phyloP scores from a whole-genome alignment of 2,113 vertebrate species.

The Cyrtonyx montezumae region DNA sequence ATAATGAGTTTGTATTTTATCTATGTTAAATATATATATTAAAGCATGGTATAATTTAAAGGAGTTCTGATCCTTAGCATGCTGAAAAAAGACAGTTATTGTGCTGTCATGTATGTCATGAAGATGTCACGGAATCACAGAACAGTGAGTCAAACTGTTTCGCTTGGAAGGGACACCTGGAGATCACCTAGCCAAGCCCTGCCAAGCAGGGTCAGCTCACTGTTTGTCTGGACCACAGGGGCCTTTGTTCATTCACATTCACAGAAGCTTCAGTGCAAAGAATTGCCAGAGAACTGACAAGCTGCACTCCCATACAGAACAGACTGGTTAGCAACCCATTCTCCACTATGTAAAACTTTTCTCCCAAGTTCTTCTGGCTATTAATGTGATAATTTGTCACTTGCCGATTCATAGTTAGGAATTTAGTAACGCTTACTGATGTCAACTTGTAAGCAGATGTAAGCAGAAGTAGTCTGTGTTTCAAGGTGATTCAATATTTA shows the following conservation, averaged over 20 bases:
- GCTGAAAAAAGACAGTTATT: not conserved
- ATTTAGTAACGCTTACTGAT: not conserved
- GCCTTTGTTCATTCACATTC: not conserved
- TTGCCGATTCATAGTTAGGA: not conserved
- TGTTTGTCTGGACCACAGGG: not conserved
- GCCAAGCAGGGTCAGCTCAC: not conserved
- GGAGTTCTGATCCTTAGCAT: not conserved
- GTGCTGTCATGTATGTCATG: not conserved
- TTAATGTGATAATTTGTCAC: not conserved
- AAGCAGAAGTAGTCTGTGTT: not conserved
- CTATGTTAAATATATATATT: not conserved
- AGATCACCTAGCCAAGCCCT: not conserved
- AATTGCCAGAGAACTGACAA: not conserved
- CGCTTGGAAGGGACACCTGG: not conserved
- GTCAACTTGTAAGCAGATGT: not conserved
- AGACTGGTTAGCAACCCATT: not conserved
- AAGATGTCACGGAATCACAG: not conserved
- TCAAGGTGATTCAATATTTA: not conserved
- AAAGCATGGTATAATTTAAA: not conserved
- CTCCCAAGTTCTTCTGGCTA: not conserved
- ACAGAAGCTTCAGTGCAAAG: not conserved
- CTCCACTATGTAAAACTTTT: not conserved
- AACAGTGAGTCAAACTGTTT: not conserved
- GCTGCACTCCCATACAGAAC: not conserved
- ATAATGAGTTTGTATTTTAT: fast-evolving